A percentile compares a stretch with the other conserved stretches of the same genome.
phyloP scores from a whole-genome alignment of 1,140 invertebrate genomes.

The Antheraea mylitta region DNA sequence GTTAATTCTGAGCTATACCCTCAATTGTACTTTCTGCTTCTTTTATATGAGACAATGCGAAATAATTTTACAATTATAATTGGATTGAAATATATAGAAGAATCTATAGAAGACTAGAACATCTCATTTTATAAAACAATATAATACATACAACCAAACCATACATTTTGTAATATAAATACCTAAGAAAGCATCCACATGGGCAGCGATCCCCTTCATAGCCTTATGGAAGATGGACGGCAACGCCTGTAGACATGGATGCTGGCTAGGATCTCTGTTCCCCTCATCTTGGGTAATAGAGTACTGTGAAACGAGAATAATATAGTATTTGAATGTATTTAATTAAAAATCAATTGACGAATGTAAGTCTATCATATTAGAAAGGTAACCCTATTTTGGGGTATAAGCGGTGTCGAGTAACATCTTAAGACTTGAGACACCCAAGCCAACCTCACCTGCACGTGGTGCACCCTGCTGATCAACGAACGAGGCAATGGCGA shows the following conservation, averaged over 20 bases:
- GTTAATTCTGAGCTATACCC: no score
- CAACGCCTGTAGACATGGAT: constrained; percentile 92
- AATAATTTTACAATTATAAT: background rate
- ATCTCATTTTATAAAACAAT: background rate
- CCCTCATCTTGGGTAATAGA: constrained; percentile 85
- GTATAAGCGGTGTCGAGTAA: no score
- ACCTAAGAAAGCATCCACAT: constrained; percentile 98
- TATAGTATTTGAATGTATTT: no score
- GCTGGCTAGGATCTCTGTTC: constrained; percentile 92
- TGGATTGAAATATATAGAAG: background rate
- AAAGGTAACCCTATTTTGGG: no score
- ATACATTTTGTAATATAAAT: constrained; percentile 27
- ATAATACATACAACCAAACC: background rate
- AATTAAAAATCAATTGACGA: no score
- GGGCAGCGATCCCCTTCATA: constrained; percentile 94
- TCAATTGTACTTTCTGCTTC: no score
- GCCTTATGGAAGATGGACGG: constrained; percentile 96
- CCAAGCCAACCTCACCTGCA: no score
- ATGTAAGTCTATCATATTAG: no score
- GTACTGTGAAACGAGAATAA: constrained; percentile 70
- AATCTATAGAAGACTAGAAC: background rate
- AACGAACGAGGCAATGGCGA: no score
- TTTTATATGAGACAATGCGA: no score
- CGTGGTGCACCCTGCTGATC: no score
- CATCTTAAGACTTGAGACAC: no score